Evolutionary conservation across 1,140 invertebrate genomes (phyloP).

Genomic region (Trichonephila inaurata): DNA sequence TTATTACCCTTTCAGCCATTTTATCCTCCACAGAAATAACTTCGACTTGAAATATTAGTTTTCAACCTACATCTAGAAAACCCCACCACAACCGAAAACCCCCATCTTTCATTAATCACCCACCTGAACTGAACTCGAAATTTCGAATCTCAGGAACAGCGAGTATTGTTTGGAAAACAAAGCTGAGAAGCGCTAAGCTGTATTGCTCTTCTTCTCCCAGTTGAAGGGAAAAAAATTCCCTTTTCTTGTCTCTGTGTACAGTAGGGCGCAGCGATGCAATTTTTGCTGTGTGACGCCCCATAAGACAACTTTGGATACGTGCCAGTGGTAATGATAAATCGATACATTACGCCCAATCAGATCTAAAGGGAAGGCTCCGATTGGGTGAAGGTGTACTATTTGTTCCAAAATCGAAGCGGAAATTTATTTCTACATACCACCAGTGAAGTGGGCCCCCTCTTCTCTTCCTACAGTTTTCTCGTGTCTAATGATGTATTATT

Average conservation of each 20-base stretch:
- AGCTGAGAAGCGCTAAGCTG: conserved; percentile 14
- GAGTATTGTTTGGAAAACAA: conserved; percentile 16
- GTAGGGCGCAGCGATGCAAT: conserved; percentile 41
- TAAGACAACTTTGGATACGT: conserved; percentile 75
- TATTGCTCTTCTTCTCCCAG: neutral
- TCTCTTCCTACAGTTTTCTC: neutral
- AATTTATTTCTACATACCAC: conserved; percentile 21
- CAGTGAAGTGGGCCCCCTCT: neutral
- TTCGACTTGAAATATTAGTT: no score
- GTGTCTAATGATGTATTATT: conserved; percentile 47
- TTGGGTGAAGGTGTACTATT: conserved; percentile 74
- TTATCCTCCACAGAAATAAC: no score
- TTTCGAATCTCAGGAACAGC: neutral
- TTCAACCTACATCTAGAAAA: no score
- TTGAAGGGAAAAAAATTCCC: neutral
- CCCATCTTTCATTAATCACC: conserved; percentile 18
- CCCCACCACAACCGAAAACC: neutral
- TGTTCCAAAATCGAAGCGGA: conserved; percentile 64
- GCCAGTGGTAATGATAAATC: conserved; percentile 76
- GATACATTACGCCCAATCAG: conserved; percentile 76
- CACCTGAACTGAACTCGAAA: conserved; percentile 4
- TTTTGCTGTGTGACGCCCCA: conserved; percentile 71
- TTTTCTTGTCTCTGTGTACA: neutral
- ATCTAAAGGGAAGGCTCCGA: conserved; percentile 74
- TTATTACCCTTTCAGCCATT: no score